phyloP scores from a whole-genome alignment of 2,113 vertebrate genomes.

The Nesogale talazaci region DNA sequence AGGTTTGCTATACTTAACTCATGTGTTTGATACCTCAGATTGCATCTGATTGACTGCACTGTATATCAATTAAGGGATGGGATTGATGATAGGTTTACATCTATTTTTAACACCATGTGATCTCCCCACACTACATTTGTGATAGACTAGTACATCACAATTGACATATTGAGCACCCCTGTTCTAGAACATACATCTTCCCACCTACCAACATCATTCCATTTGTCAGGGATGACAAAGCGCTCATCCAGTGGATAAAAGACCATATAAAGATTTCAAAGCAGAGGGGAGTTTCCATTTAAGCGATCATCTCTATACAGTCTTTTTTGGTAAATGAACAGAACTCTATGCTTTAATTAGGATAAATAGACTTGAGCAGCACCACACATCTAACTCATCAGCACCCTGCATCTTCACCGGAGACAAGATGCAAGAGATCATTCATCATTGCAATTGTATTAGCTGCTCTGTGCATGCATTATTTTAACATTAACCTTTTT shows the following conservation, averaged over 20 bases:
- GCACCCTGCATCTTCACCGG: constrained; percentile 22
- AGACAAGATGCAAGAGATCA: constrained; percentile 44
- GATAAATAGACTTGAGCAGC: constrained; percentile 59
- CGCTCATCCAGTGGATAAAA: constrained; percentile 58
- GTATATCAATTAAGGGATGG: too few relatives aligned
- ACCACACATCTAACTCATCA: not conserved
- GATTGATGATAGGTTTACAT: too few relatives aligned
- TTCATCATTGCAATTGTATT: constrained; percentile 73
- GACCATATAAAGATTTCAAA: constrained; percentile 47
- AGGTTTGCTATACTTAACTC: too few relatives aligned
- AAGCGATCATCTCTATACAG: constrained; percentile 61
- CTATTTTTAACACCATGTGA: too few relatives aligned
- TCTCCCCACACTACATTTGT: too few relatives aligned
- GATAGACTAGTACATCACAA: too few relatives aligned
- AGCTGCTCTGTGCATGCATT: constrained; percentile 61
- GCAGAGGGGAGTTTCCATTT: constrained; percentile 60
- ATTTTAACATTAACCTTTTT: constrained; percentile 78
- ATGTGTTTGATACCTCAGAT: too few relatives aligned
- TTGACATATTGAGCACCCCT: too few relatives aligned
- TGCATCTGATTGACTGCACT: too few relatives aligned
- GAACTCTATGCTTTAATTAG: constrained; percentile 74
- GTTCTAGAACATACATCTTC: constrained; percentile 3
- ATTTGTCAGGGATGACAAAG: constrained; percentile 33
- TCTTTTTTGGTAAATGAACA: constrained; percentile 67
- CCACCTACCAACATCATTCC: constrained; percentile 22